These are phyloP conservation scores for Kryptopterus vitreolus DNA, from an alignment of 2,797 vertebrate species.

Conservation along the genomic window DNA sequence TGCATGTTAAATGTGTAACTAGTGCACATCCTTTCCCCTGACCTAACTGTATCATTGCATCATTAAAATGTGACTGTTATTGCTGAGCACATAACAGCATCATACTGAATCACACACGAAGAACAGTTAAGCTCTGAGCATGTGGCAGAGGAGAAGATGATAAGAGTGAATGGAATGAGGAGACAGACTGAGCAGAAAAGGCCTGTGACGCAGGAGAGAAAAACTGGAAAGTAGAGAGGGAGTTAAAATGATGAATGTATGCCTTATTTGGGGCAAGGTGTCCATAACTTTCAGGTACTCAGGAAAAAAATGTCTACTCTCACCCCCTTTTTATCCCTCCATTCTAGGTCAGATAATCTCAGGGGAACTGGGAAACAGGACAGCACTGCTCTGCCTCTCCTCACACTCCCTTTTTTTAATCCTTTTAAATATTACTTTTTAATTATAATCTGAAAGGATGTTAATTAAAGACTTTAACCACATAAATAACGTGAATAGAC, in stretches of 20 bases:
- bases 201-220: slow-evolving; percentile 45
- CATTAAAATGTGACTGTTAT: background rate
- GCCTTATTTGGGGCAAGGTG: slow-evolving; percentile 75
- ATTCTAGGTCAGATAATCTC: slow-evolving; percentile 78
- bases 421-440: slow-evolving; percentile 36
- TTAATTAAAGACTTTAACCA: slow-evolving; percentile 47
- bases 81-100: slow-evolving; percentile 17
- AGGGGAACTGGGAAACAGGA: slow-evolving; percentile 67
- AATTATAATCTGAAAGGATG: slow-evolving; percentile 49
- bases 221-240: slow-evolving; percentile 34
- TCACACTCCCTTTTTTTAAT: slow-evolving; percentile 15
- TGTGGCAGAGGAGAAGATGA: slow-evolving; percentile 17
- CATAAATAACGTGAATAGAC: slow-evolving; percentile 27
- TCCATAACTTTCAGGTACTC: slow-evolving; percentile 75
- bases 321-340: slow-evolving; percentile 63
- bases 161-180: slow-evolving; percentile 15
- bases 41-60: slow-evolving; percentile 8
- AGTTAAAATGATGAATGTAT: slow-evolving; percentile 66
- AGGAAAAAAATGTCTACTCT: slow-evolving; percentile 68
- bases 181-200: slow-evolving; percentile 7
- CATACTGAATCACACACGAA: slow-evolving; percentile 17
- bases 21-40: background rate
- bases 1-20: background rate
- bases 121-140: slow-evolving; percentile 20
- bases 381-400: slow-evolving; percentile 64